Evolutionary conservation across 2,797 vertebrate genomes (phyloP).

Genomic region (Lemur catta): DNA sequence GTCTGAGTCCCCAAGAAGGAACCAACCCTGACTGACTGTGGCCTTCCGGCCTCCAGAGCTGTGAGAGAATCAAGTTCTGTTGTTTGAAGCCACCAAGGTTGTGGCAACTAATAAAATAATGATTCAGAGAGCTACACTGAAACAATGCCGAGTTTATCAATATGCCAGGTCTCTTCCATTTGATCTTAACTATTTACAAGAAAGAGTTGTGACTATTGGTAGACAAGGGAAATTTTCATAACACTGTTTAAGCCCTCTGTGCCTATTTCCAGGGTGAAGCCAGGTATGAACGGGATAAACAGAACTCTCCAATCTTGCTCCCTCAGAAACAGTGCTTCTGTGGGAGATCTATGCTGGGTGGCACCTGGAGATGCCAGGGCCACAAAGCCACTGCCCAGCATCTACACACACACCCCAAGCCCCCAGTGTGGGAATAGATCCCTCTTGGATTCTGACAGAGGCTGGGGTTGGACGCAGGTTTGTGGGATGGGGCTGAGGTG

Average conservation of each 20-base stretch:
- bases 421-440: neutral
- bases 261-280: neutral
- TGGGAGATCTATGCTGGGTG: neutral
- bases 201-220: conserved; percentile 67
- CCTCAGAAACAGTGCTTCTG: neutral
- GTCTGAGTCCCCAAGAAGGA: neutral
- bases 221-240: conserved; percentile 63
- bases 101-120: neutral
- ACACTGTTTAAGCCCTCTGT: conserved; percentile 51
- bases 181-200: conserved; percentile 51
- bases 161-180: conserved; percentile 71
- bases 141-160: conserved; percentile 77
- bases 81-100: neutral
- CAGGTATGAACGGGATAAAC: neutral
- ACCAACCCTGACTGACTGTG: neutral
- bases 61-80: neutral
- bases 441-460: neutral
- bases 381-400: neutral
- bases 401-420: neutral
- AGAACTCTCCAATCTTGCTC: neutral
- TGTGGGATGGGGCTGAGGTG: neutral
- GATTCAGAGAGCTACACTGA: conserved; percentile 69
- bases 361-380: neutral
- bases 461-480: neutral
- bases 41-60: neutral